phyloP scores from a whole-genome alignment of 2,888 invertebrate species.

The Andrena haemorrhoa region DNA sequence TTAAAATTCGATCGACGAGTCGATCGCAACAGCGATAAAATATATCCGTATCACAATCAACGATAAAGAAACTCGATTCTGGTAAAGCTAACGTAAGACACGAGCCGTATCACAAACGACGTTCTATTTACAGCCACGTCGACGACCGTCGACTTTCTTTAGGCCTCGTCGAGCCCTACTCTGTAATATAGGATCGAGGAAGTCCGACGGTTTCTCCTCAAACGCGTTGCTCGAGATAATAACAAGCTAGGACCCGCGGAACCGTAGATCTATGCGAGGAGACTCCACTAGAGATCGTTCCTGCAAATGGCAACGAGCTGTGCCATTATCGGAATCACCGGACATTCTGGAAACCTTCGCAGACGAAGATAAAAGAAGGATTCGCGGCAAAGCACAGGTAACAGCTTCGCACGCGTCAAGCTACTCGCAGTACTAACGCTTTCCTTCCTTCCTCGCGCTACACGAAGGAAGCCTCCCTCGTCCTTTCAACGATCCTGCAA shows the following conservation, averaged over 20 bases:
- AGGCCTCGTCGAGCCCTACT: not conserved
- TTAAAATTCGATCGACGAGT: slow-evolving; percentile 25
- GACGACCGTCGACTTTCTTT: slow-evolving; percentile 17
- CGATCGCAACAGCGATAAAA: slow-evolving; percentile 41
- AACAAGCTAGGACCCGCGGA: slow-evolving; percentile 32
- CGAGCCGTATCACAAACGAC: slow-evolving; percentile 55
- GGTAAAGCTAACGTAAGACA: slow-evolving; percentile 53
- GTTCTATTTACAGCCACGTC: slow-evolving; percentile 46
- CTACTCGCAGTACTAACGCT: slow-evolving; percentile 22
- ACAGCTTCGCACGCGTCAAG: slow-evolving; percentile 23
- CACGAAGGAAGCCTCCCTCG: slow-evolving; percentile 3
- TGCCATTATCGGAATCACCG: slow-evolving; percentile 48
- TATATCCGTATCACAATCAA: slow-evolving; percentile 47
- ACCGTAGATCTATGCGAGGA: slow-evolving; percentile 23
- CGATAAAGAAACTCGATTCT: slow-evolving; percentile 39
- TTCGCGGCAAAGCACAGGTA: slow-evolving; percentile 31
- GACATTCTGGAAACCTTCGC: slow-evolving; percentile 36
- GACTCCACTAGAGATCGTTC: slow-evolving; percentile 50
- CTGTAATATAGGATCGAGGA: slow-evolving; percentile 7
- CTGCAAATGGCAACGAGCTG: slow-evolving; percentile 45
- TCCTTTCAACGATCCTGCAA: slow-evolving; percentile 2
- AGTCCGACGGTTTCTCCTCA: slow-evolving; percentile 22
- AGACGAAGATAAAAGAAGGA: slow-evolving; percentile 34
- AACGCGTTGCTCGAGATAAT: not conserved
- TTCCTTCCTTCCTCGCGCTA: slow-evolving; percentile 2